Evolutionary conservation across 2,888 invertebrate genomes (phyloP).

Genomic region (Leptothorax acervorum): DNA sequence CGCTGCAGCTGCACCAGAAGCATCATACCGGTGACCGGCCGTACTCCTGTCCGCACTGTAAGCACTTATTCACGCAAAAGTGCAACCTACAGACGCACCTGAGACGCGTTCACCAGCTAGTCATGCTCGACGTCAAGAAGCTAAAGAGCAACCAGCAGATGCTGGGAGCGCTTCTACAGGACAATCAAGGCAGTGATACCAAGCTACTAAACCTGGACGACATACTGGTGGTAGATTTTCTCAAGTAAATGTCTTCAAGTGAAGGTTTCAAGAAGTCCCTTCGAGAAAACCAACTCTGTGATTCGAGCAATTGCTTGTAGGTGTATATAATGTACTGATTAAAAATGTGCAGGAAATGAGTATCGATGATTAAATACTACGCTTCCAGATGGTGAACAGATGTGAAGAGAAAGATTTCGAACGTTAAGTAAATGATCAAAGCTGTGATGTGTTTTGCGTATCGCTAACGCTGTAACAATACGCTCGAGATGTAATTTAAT

Average conservation of each 20-base stretch:
- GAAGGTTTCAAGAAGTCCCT: background rate
- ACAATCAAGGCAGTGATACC: slow-evolving; percentile 67
- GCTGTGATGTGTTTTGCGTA: slow-evolving; percentile 56
- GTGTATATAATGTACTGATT: slow-evolving; percentile 9
- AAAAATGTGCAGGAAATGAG: background rate
- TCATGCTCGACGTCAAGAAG: slow-evolving; percentile 74
- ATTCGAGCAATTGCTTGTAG: background rate
- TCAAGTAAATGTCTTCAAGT: slow-evolving; percentile 65
- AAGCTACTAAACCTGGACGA: slow-evolving; percentile 79
- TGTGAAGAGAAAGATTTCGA: background rate
- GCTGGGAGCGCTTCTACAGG: slow-evolving; percentile 73
- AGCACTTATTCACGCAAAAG: slow-evolving; percentile 88
- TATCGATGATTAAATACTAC: slow-evolving; percentile 7
- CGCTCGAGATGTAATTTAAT: slow-evolving; percentile 23
- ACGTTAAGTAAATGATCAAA: slow-evolving; percentile 25
- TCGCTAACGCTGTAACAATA: slow-evolving; percentile 20
- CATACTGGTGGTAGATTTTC: slow-evolving; percentile 79
- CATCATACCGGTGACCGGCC: slow-evolving; percentile 88
- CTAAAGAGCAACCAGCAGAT: slow-evolving; percentile 72
- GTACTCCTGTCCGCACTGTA: slow-evolving; percentile 87
- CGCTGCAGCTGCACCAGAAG: slow-evolving; percentile 88
- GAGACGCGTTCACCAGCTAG: slow-evolving; percentile 85
- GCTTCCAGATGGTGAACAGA: background rate
- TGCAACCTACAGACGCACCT: slow-evolving; percentile 88
- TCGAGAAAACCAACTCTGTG: background rate